A percentile compares a stretch with the other conserved stretches of the same genome.
These are phyloP conservation scores for Pachypanchax playfairii DNA, from an alignment of 2,113 vertebrate species.

Conservation along the genomic window DNA sequence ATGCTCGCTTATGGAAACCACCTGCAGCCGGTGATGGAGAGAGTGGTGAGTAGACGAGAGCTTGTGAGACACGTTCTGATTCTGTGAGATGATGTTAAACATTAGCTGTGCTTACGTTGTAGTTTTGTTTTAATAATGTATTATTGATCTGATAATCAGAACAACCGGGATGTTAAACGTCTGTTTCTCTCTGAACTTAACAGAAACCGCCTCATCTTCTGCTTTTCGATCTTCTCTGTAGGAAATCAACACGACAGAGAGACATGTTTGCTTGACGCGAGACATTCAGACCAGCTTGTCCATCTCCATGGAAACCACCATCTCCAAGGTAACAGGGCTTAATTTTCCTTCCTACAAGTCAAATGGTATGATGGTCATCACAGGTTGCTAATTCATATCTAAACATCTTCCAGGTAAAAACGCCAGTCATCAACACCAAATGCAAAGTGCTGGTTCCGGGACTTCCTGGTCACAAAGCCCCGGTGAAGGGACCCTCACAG, in stretches of 20 bases:
- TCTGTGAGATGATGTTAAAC: too few relatives aligned
- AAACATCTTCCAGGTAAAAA: conserved; percentile 85
- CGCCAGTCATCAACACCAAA: conserved; percentile 85
- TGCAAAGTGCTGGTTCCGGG: conserved; percentile 91
- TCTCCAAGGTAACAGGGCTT: conserved; percentile 87
- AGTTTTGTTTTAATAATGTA: too few relatives aligned
- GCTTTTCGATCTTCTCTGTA: conserved; percentile 44
- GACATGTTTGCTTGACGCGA: conserved; percentile 89
- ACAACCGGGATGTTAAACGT: too few relatives aligned
- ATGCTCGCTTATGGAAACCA: conserved; percentile 89
- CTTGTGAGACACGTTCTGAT: background rate
- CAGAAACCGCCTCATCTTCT: too few relatives aligned
- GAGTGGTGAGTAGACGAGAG: conserved; percentile 82
- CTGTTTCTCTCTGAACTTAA: too few relatives aligned
- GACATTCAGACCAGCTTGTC: conserved; percentile 86
- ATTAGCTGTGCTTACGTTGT: too few relatives aligned
- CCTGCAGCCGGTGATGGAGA: conserved; percentile 92
- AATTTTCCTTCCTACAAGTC: background rate
- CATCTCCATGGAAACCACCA: conserved; percentile 83
- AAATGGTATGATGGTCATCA: too few relatives aligned
- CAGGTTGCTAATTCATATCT: background rate
- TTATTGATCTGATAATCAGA: too few relatives aligned
- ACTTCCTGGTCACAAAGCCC: conserved; percentile 90
- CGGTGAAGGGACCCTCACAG: conserved; percentile 70
- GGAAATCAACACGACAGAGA: conserved; percentile 87